These are phyloP conservation scores for Australoheros facetus DNA, from an alignment of 2,797 vertebrate genomes.

Conservation along the genomic window DNA sequence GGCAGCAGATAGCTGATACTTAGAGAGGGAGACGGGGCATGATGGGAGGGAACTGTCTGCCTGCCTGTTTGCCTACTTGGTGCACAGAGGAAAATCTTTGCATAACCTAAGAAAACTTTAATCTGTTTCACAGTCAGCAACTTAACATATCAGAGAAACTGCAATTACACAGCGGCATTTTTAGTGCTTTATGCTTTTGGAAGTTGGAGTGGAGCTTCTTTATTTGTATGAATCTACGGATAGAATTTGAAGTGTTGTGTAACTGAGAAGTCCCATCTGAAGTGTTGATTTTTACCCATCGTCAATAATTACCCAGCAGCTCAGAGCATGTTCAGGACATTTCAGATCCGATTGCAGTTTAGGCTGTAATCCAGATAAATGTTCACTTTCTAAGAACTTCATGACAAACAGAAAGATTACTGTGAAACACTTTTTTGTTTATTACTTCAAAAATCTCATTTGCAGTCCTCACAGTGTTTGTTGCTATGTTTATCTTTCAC, in stretches of 20 bases:
- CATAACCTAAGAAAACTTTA: conserved; percentile 43
- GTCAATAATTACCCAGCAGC: background rate
- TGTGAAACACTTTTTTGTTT: conserved; percentile 15
- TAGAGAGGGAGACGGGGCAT: conserved; percentile 70
- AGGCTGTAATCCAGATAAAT: conserved; percentile 2
- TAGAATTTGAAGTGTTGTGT: background rate
- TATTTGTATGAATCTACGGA: background rate
- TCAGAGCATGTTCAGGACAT: background rate
- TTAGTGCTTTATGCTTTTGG: background rate
- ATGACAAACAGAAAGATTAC: conserved; percentile 16
- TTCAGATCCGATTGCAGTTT: background rate
- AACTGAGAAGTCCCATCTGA: background rate
- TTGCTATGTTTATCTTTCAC: conserved; percentile 39
- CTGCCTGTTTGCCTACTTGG: conserved; percentile 29
- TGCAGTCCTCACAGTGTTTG: conserved; percentile 27
- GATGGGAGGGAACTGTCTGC: conserved; percentile 67
- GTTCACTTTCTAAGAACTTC: conserved; percentile 4
- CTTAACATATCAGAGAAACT: conserved; percentile 48
- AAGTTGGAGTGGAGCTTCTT: conserved; percentile 14
- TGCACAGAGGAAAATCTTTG: conserved; percentile 55
- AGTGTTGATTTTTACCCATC: background rate
- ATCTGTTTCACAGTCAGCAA: conserved; percentile 46
- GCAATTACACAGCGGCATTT: conserved; percentile 31
- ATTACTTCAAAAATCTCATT: conserved; percentile 25
- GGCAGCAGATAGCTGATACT: conserved; percentile 77